Evolutionary conservation across 2,113 vertebrate genomes (phyloP).

Genomic region (Clarias gariepinus): DNA sequence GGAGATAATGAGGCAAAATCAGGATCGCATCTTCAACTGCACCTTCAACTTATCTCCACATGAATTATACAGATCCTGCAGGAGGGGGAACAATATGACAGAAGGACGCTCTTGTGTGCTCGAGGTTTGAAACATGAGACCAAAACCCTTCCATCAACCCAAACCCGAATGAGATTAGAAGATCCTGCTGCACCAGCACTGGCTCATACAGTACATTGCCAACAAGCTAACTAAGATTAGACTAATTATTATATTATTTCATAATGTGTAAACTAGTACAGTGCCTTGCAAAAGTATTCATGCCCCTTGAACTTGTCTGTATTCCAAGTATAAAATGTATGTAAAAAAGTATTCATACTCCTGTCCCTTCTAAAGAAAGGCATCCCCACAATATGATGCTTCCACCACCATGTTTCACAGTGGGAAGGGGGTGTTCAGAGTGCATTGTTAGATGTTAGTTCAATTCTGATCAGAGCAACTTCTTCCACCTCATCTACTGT

Average conservation of each 20-base stretch:
- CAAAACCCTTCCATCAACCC: neutral
- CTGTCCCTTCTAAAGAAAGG: too few species aligned
- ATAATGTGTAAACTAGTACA: neutral
- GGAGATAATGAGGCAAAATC: conserved; percentile 32
- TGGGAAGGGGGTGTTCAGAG: too few species aligned
- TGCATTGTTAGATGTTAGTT: too few species aligned
- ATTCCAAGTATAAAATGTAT: too few species aligned
- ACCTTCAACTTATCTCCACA: neutral
- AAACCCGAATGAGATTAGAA: neutral
- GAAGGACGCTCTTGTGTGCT: neutral
- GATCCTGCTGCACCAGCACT: neutral
- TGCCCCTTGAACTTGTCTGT: too few species aligned
- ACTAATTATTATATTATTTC: neutral
- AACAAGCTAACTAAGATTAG: neutral
- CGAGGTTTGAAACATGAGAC: neutral
- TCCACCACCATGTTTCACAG: too few species aligned
- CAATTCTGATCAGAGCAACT: too few species aligned
- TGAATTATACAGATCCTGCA: neutral
- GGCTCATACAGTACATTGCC: neutral
- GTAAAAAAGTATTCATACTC: too few species aligned
- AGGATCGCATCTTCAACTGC: conserved; percentile 5
- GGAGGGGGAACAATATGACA: neutral
- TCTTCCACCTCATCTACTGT: too few species aligned
- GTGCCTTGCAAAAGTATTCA: too few species aligned
- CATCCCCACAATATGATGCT: too few species aligned